phyloP scores from a whole-genome alignment of 2,888 invertebrate species.

The Acleris laterana region DNA sequence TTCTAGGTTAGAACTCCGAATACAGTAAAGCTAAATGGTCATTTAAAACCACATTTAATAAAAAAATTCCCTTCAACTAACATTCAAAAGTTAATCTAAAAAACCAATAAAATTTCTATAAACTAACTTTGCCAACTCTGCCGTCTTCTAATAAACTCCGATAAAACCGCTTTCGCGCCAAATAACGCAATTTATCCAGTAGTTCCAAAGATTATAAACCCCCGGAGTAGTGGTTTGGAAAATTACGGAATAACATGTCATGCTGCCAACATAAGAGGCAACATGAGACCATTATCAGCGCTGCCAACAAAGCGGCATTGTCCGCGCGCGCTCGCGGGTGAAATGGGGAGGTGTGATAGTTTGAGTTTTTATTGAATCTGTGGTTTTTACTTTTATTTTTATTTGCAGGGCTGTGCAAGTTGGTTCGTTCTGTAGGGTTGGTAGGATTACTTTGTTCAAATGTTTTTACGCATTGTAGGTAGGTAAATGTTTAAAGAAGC shows the following conservation, averaged over 20 bases:
- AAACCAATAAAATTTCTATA: conserved; percentile 3
- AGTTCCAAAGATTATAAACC: conserved; percentile 29
- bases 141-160: not conserved
- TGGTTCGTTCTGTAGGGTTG: not conserved
- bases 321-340: conserved; percentile 54
- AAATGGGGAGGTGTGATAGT: conserved; percentile 36
- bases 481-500: too few species aligned
- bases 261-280: conserved; percentile 34
- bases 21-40: too few species aligned
- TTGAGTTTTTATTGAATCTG: conserved; percentile 37
- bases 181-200: conserved; percentile 19
- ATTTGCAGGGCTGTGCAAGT: conserved; percentile 19
- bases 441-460: not conserved
- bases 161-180: conserved; percentile 15
- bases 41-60: too few species aligned
- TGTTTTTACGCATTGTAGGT: not conserved
- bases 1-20: too few species aligned
- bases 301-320: conserved; percentile 57
- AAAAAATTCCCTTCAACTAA: too few species aligned
- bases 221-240: conserved; percentile 65
- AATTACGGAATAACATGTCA: conserved; percentile 67
- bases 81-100: not conserved
- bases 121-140: not conserved
- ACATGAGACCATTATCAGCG: conserved; percentile 31
- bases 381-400: conserved; percentile 22